A percentile compares a stretch with the other conserved stretches of the same genome.
These are phyloP conservation scores for Tachuris rubrigastra DNA, from an alignment of 2,113 vertebrate genomes.

Conservation along the genomic window DNA sequence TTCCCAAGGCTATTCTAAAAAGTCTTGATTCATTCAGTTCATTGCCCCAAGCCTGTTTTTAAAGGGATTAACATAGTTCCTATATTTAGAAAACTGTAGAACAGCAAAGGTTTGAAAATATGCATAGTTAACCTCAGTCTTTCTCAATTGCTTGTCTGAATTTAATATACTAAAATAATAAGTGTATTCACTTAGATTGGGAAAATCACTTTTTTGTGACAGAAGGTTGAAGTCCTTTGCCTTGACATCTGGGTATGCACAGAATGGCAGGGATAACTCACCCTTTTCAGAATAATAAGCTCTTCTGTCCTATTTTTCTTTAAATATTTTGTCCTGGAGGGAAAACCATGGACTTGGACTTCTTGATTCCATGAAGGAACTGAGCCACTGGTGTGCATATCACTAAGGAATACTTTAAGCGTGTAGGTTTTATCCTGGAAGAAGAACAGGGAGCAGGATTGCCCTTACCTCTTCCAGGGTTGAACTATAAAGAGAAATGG, in stretches of 20 bases:
- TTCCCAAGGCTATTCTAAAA: neutral
- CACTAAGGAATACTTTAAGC: neutral
- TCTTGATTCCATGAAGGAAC: neutral
- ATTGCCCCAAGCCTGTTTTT: neutral
- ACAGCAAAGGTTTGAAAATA: neutral
- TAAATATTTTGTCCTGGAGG: neutral
- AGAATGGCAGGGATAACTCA: neutral
- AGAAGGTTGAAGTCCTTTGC: neutral
- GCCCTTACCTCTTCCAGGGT: neutral
- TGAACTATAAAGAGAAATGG: neutral
- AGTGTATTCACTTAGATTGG: neutral
- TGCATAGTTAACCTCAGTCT: neutral
- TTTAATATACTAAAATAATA: neutral
- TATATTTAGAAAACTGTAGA: neutral
- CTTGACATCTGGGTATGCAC: neutral
- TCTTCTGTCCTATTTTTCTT: neutral
- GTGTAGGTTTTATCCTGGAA: neutral
- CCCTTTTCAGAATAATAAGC: neutral
- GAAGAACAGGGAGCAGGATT: neutral
- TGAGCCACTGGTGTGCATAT: neutral
- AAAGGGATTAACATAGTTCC: neutral
- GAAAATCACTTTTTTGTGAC: neutral
- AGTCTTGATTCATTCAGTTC: accelerated
- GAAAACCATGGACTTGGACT: neutral
- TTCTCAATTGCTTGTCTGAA: neutral